These are phyloP conservation scores for Oncorhynchus tshawytscha DNA, from an alignment of 2,113 vertebrate genomes.

Conservation along the genomic window DNA sequence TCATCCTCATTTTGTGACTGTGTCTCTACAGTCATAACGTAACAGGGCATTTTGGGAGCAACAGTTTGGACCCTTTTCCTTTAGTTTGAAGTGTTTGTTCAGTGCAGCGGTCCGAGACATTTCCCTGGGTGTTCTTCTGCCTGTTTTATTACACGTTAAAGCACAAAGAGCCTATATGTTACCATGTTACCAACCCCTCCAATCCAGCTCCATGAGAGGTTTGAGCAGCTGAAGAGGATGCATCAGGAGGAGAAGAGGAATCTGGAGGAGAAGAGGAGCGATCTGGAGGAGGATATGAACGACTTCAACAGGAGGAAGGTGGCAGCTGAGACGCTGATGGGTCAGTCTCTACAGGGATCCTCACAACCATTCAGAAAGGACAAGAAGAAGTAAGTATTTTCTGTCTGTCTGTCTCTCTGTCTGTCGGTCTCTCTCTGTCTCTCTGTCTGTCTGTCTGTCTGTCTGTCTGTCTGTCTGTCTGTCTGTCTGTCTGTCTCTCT, in stretches of 20 bases:
- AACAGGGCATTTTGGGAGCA: too few relatives aligned
- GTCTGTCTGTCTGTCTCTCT: too few relatives aligned
- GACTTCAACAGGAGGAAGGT: constrained; percentile 87
- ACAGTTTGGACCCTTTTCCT: too few relatives aligned
- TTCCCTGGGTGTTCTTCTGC: too few relatives aligned
- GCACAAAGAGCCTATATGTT: not conserved
- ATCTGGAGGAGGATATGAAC: constrained; percentile 89
- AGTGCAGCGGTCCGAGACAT: too few relatives aligned
- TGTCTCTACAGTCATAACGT: too few relatives aligned
- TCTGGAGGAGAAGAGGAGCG: constrained; percentile 87
- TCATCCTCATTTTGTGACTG: too few relatives aligned
- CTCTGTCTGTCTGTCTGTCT: not conserved
- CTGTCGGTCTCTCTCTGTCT: not conserved
- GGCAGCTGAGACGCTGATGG: constrained; percentile 87
- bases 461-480: too few relatives aligned
- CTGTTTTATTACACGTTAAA: too few relatives aligned
- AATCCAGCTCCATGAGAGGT: constrained; percentile 88
- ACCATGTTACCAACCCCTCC: constrained; percentile 5
- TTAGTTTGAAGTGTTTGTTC: too few relatives aligned
- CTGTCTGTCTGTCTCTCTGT: not conserved
- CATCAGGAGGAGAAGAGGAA: constrained; percentile 93
- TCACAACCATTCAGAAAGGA: constrained; percentile 89
- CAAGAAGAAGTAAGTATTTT: constrained; percentile 90
- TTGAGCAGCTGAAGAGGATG: constrained; percentile 89
- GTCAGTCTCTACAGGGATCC: constrained; percentile 82